Conservation (phyloP, 2,113 vertebrate genomes). For the Conger conger region DNA sequence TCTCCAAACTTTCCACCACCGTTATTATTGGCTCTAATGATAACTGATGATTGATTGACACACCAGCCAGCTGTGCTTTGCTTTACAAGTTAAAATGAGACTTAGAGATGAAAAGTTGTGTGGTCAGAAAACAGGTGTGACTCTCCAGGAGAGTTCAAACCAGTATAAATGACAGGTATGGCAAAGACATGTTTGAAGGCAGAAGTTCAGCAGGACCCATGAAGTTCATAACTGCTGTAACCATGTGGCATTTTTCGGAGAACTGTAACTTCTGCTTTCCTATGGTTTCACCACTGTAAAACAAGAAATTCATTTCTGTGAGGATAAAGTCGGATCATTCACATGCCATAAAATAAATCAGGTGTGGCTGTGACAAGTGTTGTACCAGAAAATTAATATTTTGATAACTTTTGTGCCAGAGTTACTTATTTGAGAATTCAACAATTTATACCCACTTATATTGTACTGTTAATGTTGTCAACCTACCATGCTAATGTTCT, state of each 20-base stretch:
- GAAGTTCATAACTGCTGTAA: constrained; percentile 13
- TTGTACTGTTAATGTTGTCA: neutral
- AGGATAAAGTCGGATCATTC: neutral
- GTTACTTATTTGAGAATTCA: no score
- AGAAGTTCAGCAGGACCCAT: constrained; percentile 23
- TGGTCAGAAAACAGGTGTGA: constrained; percentile 36
- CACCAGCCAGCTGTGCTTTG: neutral
- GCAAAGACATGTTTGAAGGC: constrained; percentile 28
- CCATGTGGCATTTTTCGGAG: constrained; percentile 6
- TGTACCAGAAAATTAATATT: no score
- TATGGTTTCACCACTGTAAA: neutral
- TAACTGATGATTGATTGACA: neutral
- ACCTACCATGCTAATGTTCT: neutral
- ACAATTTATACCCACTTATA: neutral
- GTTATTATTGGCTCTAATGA: neutral
- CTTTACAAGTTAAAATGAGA: neutral
- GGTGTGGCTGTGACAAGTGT: no score
- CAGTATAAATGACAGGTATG: constrained; percentile 17
- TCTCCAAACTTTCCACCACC: neutral
- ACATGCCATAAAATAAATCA: neutral
- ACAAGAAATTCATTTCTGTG: neutral
- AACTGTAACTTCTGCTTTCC: constrained; percentile 54
- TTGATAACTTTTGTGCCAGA: no score
- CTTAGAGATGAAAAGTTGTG: neutral
- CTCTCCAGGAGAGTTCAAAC: constrained; percentile 27